Base-by-base conservation (phyloP, 2,797 vertebrate species). In the Sternarchorhynchus goeldii region DNA sequence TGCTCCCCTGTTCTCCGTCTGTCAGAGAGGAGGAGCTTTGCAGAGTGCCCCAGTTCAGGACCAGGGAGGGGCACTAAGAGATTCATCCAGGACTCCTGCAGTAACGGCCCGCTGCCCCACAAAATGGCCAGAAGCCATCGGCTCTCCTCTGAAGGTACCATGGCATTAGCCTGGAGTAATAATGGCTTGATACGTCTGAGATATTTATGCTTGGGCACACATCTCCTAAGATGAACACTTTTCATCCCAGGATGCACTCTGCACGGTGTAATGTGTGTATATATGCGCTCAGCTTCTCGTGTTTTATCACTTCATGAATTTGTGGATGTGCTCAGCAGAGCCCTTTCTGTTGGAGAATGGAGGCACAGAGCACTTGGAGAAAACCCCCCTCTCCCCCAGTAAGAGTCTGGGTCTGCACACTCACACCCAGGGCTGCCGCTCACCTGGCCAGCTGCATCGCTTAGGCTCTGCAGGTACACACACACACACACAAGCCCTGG, bases 41-140 rank as follows among this genome's bases (percentile, higher is more conserved):
- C 89, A 83, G 93, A 95, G 77, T 89, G 89, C 74, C 79, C 92
- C 81, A 89, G 90, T n/a, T 90, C 92, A 39, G 93, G 92, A 71
- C 90, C 93, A 17, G 93, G 91, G 75, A 92, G 92, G 88, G 93
- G 91, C 68, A 87, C 89, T 84, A 96, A 97, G 88, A 90, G 94
- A 36, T 95, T 92, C 86, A 91, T 91, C 71, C 93, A 93, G 80
- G 94, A 95, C 34, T 77, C 90, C 82, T 94, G 91, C 88, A 93
- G 84, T 87, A 90, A 88, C 87, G 91, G 90, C 84, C 89, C 93
- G 78, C 86, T 93, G 21, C 92, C 94, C 80, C 93, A 92, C 87
- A 96, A 96, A 91, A 87, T 94, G 84, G 73, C 92, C 88, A 96
- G 96, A 92, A 93, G 90, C 86, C 88, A 93, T 79, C 91, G 90